Base-by-base conservation (phyloP, 2,797 vertebrate genomes). In the Brachyrhaphis roseni region DNA sequence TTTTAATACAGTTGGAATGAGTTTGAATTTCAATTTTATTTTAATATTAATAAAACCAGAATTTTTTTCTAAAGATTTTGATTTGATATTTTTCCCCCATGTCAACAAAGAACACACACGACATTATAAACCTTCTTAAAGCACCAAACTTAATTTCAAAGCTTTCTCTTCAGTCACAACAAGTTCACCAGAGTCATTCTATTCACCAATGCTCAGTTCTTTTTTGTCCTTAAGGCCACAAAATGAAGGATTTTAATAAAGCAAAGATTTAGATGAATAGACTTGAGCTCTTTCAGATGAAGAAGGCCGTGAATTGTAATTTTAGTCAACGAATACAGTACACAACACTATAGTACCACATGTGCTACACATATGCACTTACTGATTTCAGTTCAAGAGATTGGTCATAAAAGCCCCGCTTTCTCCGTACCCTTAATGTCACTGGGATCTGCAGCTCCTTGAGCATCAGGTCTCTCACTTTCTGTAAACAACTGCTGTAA, bases 381-480 rank as follows among this genome's bases (percentile, higher is more conserved):
- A 74, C 20, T 85, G 70, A 88, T 84, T 92, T 84, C 87, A 88
- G 86, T 83, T 88, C 85, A 84, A 81, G 87, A 88, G 84, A 80
- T 85, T 84, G 43, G 26, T 84, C 49, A 78, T 84, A 75, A 82
- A 57, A 82, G 88, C 81, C 78, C 84, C 80, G 62, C 82, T 89
- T 11, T 83, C 86, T 83, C 39, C n/a, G 45, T 68, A 26, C 64
- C 75, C 75, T 53, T 59, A 64, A 75, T 36, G 45, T 31, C 20
- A 5, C 76, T 83, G 62, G 43, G 13, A 78, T 49, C 28, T 12
- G 57, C 53, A 81, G 83, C 80, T 77, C 72, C 72, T 85, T 26
- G 0, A 80, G 51, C 43, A 47, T 87, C 66, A 77, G 78, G 79
- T 73, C 31, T 43, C 76, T 78, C 84, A 72, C 79, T 43, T 74